Base-by-base conservation (phyloP, 2,888 invertebrate genomes). In the Drosophila picticornis region DNA sequence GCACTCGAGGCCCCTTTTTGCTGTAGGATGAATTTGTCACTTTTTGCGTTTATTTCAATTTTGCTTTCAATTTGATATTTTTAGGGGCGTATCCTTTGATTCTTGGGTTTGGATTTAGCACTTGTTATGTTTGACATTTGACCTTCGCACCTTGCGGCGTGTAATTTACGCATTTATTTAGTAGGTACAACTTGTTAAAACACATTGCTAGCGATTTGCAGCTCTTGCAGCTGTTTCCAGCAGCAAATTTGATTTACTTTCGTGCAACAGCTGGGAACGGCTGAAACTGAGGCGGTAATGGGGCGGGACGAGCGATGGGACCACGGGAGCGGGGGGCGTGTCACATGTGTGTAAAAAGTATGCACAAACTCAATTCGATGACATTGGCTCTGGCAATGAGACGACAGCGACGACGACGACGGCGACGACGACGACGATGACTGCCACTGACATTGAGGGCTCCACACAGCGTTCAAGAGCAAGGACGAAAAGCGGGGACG, bases 401-500 rank as follows among this genome's bases (percentile, higher is more conserved):
- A 76, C 77, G 43, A 22, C 43, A 22, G 22, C 22, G 43, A 13
- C 43, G 11, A 43, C 22, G 43, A 13, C 43, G 4, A 46, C 46
- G 46, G 13, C 32, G 79, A 77, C 76, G 43, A 13, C 43, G 22
- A 43, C 13, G 46, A 25, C 46, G 19, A 46, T 25, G 25, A 46
- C 25, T 88, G 84, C 72, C 77, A 84, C 46, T 75, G 79, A 72
- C 75, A 78, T 78, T 78, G 66, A 75, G 80, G 67, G 69, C 40
- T 40, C 40, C 40, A n/a, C 56, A 63, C 59, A 60, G 61, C 77
- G 88, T 84, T 85, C 85, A 84, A 83, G 88, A 88, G 83, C 85
- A 84, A 88, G 85, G 85, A 84, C 67, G 80, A 59, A 19, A 50
- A 38, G 36, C 55, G 58, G 10, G 31, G 66, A 59, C 71, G 65